phyloP scores from a whole-genome alignment of 2,113 vertebrate genomes.

The Pseudonaja textilis region DNA sequence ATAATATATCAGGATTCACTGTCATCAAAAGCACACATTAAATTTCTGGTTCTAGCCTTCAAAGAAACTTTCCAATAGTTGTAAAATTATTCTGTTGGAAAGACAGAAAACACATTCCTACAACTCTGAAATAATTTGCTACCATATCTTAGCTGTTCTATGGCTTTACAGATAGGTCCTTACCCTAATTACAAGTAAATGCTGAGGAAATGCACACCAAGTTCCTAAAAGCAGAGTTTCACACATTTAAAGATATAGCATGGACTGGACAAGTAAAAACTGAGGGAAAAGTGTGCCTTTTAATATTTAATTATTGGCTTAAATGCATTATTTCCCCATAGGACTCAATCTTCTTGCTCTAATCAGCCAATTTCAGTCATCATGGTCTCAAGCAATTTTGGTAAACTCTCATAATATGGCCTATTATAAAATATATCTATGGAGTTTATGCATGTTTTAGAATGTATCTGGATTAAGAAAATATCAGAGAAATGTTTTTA shows the following conservation, averaged over 20 bases:
- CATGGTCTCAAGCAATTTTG: background rate
- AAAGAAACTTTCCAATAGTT: background rate
- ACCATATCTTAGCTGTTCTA: background rate
- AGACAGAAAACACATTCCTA: background rate
- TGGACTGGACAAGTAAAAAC: background rate
- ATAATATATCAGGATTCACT: background rate
- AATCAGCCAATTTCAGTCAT: background rate
- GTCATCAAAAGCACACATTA: background rate
- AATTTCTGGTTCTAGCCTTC: background rate
- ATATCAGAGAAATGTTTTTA: background rate
- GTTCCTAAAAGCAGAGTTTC: background rate
- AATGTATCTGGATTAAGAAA: background rate
- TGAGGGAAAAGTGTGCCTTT: background rate
- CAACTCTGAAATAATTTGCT: background rate
- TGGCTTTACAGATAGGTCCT: background rate
- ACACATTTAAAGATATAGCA: background rate
- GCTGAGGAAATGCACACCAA: background rate
- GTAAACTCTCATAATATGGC: background rate
- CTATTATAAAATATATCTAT: background rate
- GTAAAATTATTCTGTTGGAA: background rate
- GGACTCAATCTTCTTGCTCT: background rate
- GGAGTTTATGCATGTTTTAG: background rate
- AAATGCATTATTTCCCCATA: background rate
- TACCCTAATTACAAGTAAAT: background rate
- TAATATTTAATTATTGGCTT: background rate